Conservation (phyloP, 2,113 vertebrate species). For the Ochotona princeps region DNA sequence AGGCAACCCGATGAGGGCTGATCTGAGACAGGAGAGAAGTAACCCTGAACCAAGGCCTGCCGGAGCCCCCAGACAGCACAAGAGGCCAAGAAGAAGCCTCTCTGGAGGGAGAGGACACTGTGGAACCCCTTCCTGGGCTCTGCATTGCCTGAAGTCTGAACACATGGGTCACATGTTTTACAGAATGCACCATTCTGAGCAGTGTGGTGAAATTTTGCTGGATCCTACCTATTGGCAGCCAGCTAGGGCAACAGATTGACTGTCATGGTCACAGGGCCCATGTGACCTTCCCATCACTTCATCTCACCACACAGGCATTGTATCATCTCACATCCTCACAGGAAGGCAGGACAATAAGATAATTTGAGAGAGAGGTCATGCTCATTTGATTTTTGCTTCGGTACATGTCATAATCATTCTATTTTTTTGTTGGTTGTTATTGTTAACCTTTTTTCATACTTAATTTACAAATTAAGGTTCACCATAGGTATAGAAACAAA, state of each 20-base stretch:
- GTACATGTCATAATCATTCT: too few relatives aligned
- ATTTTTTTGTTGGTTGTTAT: background rate
- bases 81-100: too few relatives aligned
- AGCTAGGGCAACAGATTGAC: background rate
- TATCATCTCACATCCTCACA: background rate
- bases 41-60: too few relatives aligned
- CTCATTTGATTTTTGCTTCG: background rate
- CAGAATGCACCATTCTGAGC: background rate
- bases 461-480: background rate
- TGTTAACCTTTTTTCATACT: background rate
- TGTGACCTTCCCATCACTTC: background rate
- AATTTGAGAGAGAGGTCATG: background rate
- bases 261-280: too few relatives aligned
- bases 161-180: background rate
- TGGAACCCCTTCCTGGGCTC: too few relatives aligned
- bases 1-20: too few relatives aligned
- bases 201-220: background rate
- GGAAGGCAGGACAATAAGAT: background rate
- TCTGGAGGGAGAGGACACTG: too few relatives aligned
- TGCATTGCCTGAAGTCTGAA: background rate
- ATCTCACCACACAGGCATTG: too few relatives aligned
- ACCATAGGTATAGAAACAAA: background rate
- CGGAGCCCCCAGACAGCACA: too few relatives aligned
- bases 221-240: too few relatives aligned
- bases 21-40: too few relatives aligned